Percentiles rank a stretch among this genome's conserved stretches.
Conservation (phyloP, 1,140 invertebrate species). For the Eupeodes corollae region DNA sequence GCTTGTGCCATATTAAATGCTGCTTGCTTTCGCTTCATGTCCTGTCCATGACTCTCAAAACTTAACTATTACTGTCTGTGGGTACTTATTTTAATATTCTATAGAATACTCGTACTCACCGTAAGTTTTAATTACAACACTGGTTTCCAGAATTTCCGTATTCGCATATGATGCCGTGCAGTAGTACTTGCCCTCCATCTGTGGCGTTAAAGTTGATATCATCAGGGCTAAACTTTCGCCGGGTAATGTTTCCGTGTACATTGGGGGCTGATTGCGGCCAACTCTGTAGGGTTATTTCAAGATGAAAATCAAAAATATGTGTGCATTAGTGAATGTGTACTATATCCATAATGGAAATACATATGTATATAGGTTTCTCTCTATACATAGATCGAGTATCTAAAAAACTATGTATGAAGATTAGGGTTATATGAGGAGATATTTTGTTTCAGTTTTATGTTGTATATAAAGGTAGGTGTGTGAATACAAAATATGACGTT, state of each 20-base stretch:
- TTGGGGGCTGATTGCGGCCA: slow-evolving; percentile 41
- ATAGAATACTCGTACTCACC: slow-evolving; percentile 45
- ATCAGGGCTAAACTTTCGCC: slow-evolving; percentile 55
- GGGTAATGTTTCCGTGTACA: slow-evolving; percentile 53
- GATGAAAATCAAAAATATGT: neutral
- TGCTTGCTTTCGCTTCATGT: too few relatives aligned
- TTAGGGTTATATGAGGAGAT: too few relatives aligned
- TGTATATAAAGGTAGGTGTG: too few relatives aligned
- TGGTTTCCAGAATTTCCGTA: slow-evolving; percentile 49
- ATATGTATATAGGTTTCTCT: too few relatives aligned
- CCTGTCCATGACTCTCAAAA: too few relatives aligned
- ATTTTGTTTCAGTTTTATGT: too few relatives aligned
- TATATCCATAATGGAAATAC: too few relatives aligned
- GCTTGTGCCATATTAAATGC: too few relatives aligned
- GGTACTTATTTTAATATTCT: too few relatives aligned
- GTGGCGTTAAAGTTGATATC: slow-evolving; percentile 59
- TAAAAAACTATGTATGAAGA: too few relatives aligned
- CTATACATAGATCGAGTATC: too few relatives aligned
- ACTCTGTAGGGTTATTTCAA: slow-evolving; percentile 10
- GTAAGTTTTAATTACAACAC: slow-evolving; percentile 60
- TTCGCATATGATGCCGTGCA: slow-evolving; percentile 68
- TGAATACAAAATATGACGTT: neutral
- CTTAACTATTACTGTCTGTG: too few relatives aligned
- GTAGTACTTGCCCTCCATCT: slow-evolving; percentile 70
- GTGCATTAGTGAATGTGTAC: neutral